Conservation (phyloP, 2,888 invertebrate species). For the Zele albiditarsus region DNA sequence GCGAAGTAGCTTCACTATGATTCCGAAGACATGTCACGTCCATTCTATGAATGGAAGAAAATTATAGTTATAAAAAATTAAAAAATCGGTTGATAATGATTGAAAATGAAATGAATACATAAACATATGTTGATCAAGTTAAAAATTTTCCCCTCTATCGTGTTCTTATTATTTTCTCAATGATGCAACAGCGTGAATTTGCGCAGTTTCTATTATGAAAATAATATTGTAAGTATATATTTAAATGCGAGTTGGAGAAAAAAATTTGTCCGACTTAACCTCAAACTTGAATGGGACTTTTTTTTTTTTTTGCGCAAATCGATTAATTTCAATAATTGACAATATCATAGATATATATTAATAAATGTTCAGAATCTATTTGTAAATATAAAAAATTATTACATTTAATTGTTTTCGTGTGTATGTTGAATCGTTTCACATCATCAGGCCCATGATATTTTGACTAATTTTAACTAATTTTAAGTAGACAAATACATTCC, state of each 20-base stretch:
- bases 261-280: conserved; percentile 23
- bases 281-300: neutral
- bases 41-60: conserved; percentile 35
- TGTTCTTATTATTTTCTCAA: neutral
- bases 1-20: conserved; percentile 20
- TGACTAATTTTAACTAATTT: neutral
- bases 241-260: conserved; percentile 15
- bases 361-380: neutral
- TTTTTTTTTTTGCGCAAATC: neutral
- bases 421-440: neutral
- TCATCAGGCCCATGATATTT: neutral
- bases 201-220: conserved; percentile 31
- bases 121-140: neutral
- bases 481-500: neutral
- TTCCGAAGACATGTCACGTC: conserved; percentile 23
- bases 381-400: neutral
- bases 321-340: neutral
- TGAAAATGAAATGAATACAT: too few relatives aligned
- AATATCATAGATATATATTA: neutral
- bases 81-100: neutral
- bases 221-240: conserved; percentile 20
- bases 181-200: conserved; percentile 26
- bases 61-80: neutral
- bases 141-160: neutral
- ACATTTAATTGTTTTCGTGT: neutral